Conservation (phyloP, 2,888 invertebrate species). For the Druceiella hillmani region DNA sequence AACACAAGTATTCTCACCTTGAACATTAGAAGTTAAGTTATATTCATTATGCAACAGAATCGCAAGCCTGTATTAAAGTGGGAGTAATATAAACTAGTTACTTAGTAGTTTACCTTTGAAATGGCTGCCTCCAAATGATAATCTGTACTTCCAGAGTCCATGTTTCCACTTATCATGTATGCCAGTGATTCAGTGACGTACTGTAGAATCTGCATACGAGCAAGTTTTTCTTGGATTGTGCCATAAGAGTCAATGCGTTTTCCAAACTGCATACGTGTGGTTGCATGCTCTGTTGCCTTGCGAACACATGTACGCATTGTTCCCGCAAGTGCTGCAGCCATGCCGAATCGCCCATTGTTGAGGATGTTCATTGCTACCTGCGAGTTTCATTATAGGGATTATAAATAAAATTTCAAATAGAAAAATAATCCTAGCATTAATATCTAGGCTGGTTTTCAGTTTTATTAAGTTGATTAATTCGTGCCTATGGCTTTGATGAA, state of each 20-base stretch:
- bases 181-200: conserved; percentile 92
- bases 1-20: no score
- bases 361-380: conserved; percentile 96
- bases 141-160: conserved; percentile 89
- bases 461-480: no score
- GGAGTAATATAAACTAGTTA: no score
- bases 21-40: no score
- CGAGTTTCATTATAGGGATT: no score
- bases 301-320: conserved; percentile 85
- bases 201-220: conserved; percentile 86
- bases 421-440: no score
- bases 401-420: no score
- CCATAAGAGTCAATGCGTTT: conserved; percentile 75
- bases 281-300: conserved; percentile 89
- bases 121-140: conserved; percentile 98
- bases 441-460: no score
- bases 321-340: conserved; percentile 91
- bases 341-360: conserved; percentile 97
- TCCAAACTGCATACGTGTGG: conserved; percentile 87
- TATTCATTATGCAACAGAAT: no score
- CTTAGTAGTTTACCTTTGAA: conserved; percentile 88
- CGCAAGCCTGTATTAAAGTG: no score
- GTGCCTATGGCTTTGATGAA: no score
- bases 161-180: conserved; percentile 92
- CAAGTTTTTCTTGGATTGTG: conserved; percentile 87